These are phyloP conservation scores for Samia ricini DNA, from an alignment of 1,140 invertebrate species.

Conservation along the genomic window DNA sequence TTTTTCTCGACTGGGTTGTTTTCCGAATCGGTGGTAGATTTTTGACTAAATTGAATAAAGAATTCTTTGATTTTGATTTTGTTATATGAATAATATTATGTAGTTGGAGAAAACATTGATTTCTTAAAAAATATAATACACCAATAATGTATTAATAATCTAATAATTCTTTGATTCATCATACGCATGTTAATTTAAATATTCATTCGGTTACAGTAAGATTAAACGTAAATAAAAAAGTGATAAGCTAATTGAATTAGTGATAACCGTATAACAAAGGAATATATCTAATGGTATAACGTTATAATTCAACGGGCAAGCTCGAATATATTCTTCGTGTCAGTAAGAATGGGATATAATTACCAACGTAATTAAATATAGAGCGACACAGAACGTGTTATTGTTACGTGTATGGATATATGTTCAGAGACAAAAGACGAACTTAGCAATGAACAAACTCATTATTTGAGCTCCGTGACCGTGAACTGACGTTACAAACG, in stretches of 20 bases:
- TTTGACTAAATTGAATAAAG: too few species aligned
- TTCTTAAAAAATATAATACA: too few species aligned
- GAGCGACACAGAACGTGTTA: neutral
- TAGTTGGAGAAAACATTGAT: too few species aligned
- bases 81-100: too few species aligned
- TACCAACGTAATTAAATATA: neutral
- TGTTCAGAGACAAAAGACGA: neutral
- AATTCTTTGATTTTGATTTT: too few species aligned
- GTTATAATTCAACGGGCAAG: neutral
- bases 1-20: too few species aligned
- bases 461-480: conserved; percentile 3
- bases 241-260: neutral
- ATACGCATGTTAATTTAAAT: too few species aligned
- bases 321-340: neutral
- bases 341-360: neutral
- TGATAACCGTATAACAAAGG: neutral
- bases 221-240: too few species aligned
- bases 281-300: neutral
- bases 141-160: too few species aligned
- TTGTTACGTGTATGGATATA: neutral
- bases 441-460: neutral
- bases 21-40: too few species aligned
- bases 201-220: too few species aligned
- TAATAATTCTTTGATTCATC: too few species aligned
- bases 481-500: neutral